Percentiles rank a stretch among this genome's conserved stretches.
These are phyloP conservation scores for Pelmatolapia mariae DNA, from an alignment of 2,113 vertebrate species.

Conservation along the genomic window DNA sequence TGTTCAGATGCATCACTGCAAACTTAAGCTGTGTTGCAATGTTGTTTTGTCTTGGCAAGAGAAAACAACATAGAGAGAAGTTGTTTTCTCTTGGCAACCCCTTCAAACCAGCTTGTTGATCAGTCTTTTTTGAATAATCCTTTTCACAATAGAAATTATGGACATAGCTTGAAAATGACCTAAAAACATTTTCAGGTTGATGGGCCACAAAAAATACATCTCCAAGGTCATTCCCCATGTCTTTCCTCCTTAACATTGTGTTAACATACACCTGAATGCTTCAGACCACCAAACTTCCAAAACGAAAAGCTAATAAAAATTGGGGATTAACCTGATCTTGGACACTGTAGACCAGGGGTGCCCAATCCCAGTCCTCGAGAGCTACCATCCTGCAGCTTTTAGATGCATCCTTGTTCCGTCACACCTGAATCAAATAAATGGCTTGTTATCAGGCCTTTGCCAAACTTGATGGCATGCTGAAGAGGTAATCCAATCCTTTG, in stretches of 20 bases:
- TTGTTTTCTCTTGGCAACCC: background rate
- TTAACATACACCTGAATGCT: background rate
- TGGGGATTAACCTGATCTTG: too few relatives aligned
- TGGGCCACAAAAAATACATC: background rate
- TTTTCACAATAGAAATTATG: background rate
- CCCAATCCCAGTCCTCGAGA: too few relatives aligned
- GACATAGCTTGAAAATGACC: background rate
- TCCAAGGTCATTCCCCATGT: background rate
- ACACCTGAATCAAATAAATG: too few relatives aligned
- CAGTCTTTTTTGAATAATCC: background rate
- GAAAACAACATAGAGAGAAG: background rate
- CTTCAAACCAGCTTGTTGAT: background rate
- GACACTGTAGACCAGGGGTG: too few relatives aligned
- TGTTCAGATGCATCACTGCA: background rate
- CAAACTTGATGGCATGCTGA: too few relatives aligned
- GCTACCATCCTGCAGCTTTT: too few relatives aligned
- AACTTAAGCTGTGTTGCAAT: background rate
- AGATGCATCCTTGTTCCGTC: too few relatives aligned
- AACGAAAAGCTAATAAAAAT: background rate
- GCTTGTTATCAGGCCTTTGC: too few relatives aligned
- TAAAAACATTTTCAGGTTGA: background rate
- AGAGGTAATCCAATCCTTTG: too few relatives aligned
- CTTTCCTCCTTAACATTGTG: background rate
- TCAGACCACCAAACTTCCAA: background rate
- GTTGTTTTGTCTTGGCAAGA: too few relatives aligned